A percentile compares a stretch with the other conserved stretches of the same genome.
Conservation (phyloP, 1,140 invertebrate species). For the Mercenaria mercenaria region DNA sequence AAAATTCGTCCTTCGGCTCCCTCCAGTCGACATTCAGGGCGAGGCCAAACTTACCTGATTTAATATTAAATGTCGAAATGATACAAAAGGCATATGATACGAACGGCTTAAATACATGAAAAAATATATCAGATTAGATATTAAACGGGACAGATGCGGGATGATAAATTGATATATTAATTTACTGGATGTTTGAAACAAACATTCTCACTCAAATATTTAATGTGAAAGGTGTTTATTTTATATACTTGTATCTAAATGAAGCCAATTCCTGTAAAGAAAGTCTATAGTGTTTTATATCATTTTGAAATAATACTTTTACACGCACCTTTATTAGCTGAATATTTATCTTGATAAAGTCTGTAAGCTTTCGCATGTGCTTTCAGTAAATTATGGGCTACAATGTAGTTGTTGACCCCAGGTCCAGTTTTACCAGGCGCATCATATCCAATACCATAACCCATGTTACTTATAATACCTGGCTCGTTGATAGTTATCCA, state of each 20-base stretch:
- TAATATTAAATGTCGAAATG: not conserved
- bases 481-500: slow-evolving; percentile 23
- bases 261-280: too few species aligned
- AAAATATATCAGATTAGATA: too few species aligned
- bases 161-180: too few species aligned
- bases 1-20: slow-evolving; percentile 72
- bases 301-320: too few species aligned
- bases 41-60: slow-evolving; percentile 75
- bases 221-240: too few species aligned
- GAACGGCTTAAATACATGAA: not conserved
- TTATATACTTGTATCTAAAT: too few species aligned
- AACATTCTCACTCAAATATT: too few species aligned
- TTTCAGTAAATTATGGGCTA: slow-evolving; percentile 59
- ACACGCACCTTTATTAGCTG: not conserved
- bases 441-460: slow-evolving; percentile 73
- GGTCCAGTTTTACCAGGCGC: slow-evolving; percentile 74
- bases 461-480: not conserved
- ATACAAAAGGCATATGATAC: not conserved
- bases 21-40: slow-evolving; percentile 74
- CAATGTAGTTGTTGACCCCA: slow-evolving; percentile 55
- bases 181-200: too few species aligned
- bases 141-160: too few species aligned
- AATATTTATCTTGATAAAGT: slow-evolving; percentile 28
- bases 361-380: slow-evolving; percentile 60
- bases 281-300: too few species aligned